These are phyloP conservation scores for Aphyosemion australe DNA, from an alignment of 2,113 vertebrate species.

Conservation along the genomic window DNA sequence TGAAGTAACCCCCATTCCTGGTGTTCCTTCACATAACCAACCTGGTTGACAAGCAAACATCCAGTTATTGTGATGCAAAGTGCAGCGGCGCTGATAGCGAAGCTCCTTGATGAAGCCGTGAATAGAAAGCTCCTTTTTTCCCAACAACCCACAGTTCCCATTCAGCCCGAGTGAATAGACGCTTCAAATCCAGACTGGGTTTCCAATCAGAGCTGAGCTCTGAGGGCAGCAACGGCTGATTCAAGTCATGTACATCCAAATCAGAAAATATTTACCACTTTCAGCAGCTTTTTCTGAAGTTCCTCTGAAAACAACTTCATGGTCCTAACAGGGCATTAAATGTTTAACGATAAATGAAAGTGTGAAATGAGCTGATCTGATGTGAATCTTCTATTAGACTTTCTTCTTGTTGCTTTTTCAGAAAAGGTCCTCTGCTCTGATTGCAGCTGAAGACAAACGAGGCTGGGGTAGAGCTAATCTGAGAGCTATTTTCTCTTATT, in stretches of 20 bases:
- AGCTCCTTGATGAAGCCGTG: constrained; percentile 20
- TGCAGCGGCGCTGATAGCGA: constrained; percentile 37
- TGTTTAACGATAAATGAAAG: no score
- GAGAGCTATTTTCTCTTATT: neutral
- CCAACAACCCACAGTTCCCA: constrained; percentile 41
- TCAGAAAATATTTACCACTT: constrained; percentile 22
- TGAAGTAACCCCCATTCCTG: constrained; percentile 30
- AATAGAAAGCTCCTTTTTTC: constrained; percentile 45
- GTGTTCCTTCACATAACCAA: constrained; percentile 47
- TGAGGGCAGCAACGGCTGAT: constrained; percentile 52
- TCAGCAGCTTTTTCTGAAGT: neutral
- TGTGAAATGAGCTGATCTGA: no score
- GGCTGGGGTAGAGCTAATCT: neutral
- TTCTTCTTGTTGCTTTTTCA: neutral
- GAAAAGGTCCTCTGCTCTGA: no score
- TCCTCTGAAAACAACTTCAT: neutral
- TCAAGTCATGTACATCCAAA: neutral
- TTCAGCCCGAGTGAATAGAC: constrained; percentile 55
- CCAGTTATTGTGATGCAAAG: constrained; percentile 62
- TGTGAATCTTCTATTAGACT: neutral
- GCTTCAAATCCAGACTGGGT: constrained; percentile 43
- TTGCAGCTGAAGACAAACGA: no score
- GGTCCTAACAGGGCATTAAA: no score
- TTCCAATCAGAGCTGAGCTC: constrained; percentile 47
- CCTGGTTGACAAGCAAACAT: constrained; percentile 39